Evolutionary conservation across 2,888 invertebrate genomes (phyloP).

Genomic region (Aethes cnicana): DNA sequence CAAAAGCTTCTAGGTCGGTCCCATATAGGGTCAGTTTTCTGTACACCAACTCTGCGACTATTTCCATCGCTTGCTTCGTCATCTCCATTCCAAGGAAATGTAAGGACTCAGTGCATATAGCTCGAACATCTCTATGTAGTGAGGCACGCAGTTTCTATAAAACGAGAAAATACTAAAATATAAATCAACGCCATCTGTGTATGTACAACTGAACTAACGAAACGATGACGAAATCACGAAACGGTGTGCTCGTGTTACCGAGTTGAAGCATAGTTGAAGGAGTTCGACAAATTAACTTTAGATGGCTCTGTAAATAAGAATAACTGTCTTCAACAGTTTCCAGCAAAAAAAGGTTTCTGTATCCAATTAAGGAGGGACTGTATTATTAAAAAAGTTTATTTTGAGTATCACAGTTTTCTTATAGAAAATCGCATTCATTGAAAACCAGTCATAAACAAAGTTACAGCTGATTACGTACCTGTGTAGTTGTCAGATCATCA

Average conservation of each 20-base stretch:
- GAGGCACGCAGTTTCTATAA: conserved; percentile 83
- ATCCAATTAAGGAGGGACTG: no score
- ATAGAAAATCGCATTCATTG: no score
- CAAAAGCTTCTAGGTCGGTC: conserved; percentile 85
- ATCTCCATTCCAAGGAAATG: conserved; percentile 74
- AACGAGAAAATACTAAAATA: conserved; percentile 22
- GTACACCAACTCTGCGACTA: conserved; percentile 83
- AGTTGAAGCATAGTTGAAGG: no score
- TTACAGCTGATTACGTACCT: conserved; percentile 46
- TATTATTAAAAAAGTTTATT: no score
- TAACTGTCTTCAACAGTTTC: no score
- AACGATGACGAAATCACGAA: no score
- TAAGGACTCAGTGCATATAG: conserved; percentile 81
- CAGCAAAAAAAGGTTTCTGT: no score
- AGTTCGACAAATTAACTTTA: background rate
- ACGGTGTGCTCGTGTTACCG: no score
- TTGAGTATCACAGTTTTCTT: no score
- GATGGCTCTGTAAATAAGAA: conserved; percentile 10
- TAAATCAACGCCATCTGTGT: conserved; percentile 44
- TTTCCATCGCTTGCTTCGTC: conserved; percentile 79
- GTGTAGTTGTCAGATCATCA: conserved; percentile 51
- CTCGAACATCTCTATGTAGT: conserved; percentile 78
- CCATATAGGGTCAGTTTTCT: conserved; percentile 81
- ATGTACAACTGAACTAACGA: no score
- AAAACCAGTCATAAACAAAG: background rate